phyloP scores from a whole-genome alignment of 2,113 vertebrate genomes.

The Caranx ignobilis region DNA sequence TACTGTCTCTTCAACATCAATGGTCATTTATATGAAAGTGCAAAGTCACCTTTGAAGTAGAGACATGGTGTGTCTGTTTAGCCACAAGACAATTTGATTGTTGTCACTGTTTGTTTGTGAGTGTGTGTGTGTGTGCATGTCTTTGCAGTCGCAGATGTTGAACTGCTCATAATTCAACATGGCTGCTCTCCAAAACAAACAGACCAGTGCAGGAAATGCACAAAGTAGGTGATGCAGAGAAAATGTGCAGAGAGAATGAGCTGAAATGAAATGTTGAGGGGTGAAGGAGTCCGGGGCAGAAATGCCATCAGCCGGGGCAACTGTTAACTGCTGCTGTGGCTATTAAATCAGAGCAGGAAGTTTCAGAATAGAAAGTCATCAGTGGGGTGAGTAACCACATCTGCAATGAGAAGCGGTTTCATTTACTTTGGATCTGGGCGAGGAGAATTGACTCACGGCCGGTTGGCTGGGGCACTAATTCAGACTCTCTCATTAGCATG shows the following conservation, averaged over 20 bases:
- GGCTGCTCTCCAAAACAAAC: conserved; percentile 70
- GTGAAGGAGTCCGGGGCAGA: conserved; percentile 4
- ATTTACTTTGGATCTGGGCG: conserved; percentile 55
- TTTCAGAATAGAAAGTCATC: conserved; percentile 69
- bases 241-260: neutral
- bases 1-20: conserved; percentile 19
- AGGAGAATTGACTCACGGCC: conserved; percentile 64
- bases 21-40: neutral
- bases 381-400: conserved; percentile 55
- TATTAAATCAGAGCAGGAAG: conserved; percentile 50
- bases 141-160: conserved; percentile 56
- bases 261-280: conserved; percentile 5
- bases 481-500: conserved; percentile 67
- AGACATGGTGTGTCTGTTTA: conserved; percentile 42
- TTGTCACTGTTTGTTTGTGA: neutral
- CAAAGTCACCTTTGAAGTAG: conserved; percentile 53
- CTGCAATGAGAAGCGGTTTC: conserved; percentile 53
- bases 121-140: conserved; percentile 6
- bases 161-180: conserved; percentile 69
- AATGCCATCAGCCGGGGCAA: conserved; percentile 21
- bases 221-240: conserved; percentile 17
- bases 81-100: conserved; percentile 35
- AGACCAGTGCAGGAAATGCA: conserved; percentile 32
- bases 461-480: conserved; percentile 61
- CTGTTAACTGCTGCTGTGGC: conserved; percentile 18